Evolutionary conservation across 2,113 vertebrate genomes (phyloP).

Genomic region (Myxocyprinus asiaticus): DNA sequence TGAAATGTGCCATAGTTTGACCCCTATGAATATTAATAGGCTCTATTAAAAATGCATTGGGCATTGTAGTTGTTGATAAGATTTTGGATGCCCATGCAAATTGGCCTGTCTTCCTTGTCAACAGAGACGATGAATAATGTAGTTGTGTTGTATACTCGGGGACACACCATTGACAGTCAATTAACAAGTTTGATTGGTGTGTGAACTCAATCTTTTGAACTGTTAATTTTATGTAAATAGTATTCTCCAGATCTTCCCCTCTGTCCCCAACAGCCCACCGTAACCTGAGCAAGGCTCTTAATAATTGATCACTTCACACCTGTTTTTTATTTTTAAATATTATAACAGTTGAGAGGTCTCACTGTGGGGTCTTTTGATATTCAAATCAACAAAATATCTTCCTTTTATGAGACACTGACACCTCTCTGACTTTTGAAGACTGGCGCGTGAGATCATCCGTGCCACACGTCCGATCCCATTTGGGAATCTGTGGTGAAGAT

Average conservation of each 20-base stretch:
- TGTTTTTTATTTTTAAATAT: slow-evolving; percentile 82
- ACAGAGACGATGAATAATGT: slow-evolving; percentile 95
- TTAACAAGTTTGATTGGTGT: slow-evolving; percentile 99
- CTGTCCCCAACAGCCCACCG: slow-evolving; percentile 75
- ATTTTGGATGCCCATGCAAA: slow-evolving; percentile 99
- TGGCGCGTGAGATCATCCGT: slow-evolving; percentile 74
- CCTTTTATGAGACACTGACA: slow-evolving; percentile 71
- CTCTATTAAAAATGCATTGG: slow-evolving; percentile 97
- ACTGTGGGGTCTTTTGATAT: slow-evolving; percentile 93
- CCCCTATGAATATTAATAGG: slow-evolving; percentile 94
- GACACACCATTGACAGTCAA: slow-evolving; percentile 99
- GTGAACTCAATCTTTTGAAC: slow-evolving; percentile 99
- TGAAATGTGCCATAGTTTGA: slow-evolving; percentile 93
- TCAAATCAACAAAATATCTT: slow-evolving; percentile 94
- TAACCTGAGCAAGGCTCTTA: slow-evolving; percentile 95
- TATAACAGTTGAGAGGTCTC: slow-evolving; percentile 82
- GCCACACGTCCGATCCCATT: slow-evolving; percentile 81
- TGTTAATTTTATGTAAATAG: slow-evolving; percentile 99
- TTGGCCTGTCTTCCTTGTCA: slow-evolving; percentile 98
- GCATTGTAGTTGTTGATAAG: slow-evolving; percentile 99
- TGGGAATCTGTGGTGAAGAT: slow-evolving; percentile 83
- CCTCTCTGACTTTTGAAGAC: slow-evolving; percentile 75
- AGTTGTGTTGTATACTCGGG: slow-evolving; percentile 97
- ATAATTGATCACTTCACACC: slow-evolving; percentile 99
- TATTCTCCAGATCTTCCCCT: slow-evolving; percentile 84